A percentile compares a stretch with the other conserved stretches of the same genome.
These are phyloP conservation scores for Malthinus seriepunctatus DNA, from an alignment of 2,888 invertebrate species.

Conservation along the genomic window DNA sequence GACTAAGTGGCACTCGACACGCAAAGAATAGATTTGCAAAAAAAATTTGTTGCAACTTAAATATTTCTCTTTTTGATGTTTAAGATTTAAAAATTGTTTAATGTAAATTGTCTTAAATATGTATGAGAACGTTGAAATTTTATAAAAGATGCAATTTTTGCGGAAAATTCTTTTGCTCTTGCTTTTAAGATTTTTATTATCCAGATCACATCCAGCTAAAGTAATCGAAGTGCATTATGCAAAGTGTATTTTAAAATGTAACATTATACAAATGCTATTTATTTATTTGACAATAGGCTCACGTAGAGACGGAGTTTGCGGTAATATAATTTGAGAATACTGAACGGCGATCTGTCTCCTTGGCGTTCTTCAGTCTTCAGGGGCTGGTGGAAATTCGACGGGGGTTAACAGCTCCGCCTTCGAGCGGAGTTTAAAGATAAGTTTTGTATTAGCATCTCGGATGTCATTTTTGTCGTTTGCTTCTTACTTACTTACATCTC, in stretches of 20 bases:
- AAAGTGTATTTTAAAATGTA: slow-evolving; percentile 56
- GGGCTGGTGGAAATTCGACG: slow-evolving; percentile 29
- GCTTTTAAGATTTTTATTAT: slow-evolving; percentile 38
- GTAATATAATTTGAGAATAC: slow-evolving; percentile 56
- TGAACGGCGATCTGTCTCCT: slow-evolving; percentile 54
- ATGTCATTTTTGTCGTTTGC: slow-evolving; percentile 36
- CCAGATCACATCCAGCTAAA: slow-evolving; percentile 46
- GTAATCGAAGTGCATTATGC: slow-evolving; percentile 49
- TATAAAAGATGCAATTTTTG: not conserved
- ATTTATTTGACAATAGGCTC: slow-evolving; percentile 58
- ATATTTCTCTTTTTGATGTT: not conserved
- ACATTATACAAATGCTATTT: slow-evolving; percentile 57
- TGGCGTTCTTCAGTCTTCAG: slow-evolving; percentile 31
- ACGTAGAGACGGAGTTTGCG: slow-evolving; percentile 53
- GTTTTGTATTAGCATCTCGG: slow-evolving; percentile 47
- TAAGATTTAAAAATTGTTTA: not conserved
- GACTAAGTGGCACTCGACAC: slow-evolving; percentile 37
- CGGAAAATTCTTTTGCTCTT: not conserved
- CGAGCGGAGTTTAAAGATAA: slow-evolving; percentile 34
- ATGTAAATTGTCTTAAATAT: not conserved
- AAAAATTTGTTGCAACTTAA: slow-evolving; percentile 1
- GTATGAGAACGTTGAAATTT: not conserved
- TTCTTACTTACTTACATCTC: slow-evolving; percentile 11
- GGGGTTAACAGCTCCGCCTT: slow-evolving; percentile 29
- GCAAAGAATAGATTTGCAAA: slow-evolving; percentile 30